phyloP scores from a whole-genome alignment of 2,797 vertebrate genomes.

The Brachyalestes nurse region DNA sequence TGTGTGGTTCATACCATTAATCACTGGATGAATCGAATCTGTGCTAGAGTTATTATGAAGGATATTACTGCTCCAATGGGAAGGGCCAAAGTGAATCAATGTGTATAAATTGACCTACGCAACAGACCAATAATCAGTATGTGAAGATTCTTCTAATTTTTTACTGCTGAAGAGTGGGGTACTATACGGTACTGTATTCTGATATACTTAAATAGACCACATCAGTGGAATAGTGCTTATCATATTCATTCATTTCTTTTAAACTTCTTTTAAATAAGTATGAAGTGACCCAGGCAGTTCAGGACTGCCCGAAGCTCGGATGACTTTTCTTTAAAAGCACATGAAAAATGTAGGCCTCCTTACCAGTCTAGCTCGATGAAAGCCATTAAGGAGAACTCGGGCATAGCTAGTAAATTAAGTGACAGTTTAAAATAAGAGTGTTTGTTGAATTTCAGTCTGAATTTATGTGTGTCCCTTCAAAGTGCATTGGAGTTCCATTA shows the following conservation, averaged over 20 bases:
- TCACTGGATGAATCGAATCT: background rate
- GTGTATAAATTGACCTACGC: too few relatives aligned
- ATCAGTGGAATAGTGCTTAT: background rate
- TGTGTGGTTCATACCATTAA: background rate
- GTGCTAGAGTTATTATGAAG: too few relatives aligned
- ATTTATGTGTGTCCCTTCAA: conserved; percentile 33
- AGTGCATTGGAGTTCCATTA: conserved; percentile 38
- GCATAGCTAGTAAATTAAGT: conserved; percentile 18
- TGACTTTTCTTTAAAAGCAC: background rate
- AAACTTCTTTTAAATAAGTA: background rate
- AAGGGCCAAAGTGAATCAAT: too few relatives aligned
- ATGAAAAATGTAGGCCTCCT: background rate
- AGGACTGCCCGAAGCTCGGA: background rate
- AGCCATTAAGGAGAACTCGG: background rate
- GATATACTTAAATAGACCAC: too few relatives aligned
- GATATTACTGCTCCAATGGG: too few relatives aligned
- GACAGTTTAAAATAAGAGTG: conserved; percentile 33
- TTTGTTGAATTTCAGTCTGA: conserved; percentile 24
- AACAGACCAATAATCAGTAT: too few relatives aligned
- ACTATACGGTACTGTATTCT: background rate
- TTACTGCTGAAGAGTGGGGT: background rate
- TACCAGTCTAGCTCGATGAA: background rate
- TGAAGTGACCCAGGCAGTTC: conserved; percentile 2
- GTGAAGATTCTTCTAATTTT: background rate
- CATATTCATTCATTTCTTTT: background rate